Evolutionary conservation across 1,140 invertebrate genomes (phyloP), one percentile per base, ranked within the genome.

Genomic region (Drosophila navojoa): DNA sequence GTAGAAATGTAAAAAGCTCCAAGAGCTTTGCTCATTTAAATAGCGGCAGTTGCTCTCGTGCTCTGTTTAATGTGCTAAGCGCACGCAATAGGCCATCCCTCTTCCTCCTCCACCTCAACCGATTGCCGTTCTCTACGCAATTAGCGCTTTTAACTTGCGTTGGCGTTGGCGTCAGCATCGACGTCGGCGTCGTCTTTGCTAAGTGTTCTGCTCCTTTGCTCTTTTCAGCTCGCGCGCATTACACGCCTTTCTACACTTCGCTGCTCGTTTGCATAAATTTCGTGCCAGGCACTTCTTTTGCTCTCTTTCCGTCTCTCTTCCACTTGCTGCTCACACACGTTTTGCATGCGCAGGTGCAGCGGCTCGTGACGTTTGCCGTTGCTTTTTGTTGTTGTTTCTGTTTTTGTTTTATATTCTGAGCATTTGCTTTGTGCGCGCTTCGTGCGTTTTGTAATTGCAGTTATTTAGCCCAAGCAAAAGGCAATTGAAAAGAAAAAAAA

Each of bases 241-340:
- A 77, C 78, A 79, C 82, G 82, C 82, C 82, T 87, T 87, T 87
- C 78, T 87, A 86, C 82, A 86, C 82, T 87, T 87, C 82, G 82
- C 79, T 86, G 82, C 82, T 86, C 86, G 82, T 87, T 86, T 86
- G 82, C 82, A 86, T 86, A 86, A 87, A 86, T 86, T 86, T 87
- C 73, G 78, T 86, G 63, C 78, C 76, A 81, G 77, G 82, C 82
- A 82, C 67, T 22, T 79, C 35, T 35, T 10, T 19, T 22, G n/a
- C 45, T 62, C 40, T 50, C 49, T 68, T 38, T 15, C 32, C 6
- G 42, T 27, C 58, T 22, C 47, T 5, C 15, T 11, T 40, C 1
- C 54, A 49, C 47, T 22, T 27, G 19, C 15, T 52, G 49, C 63
- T 67, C 53, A 59, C 70, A 59, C 70, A 15, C 58, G 85, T 79